These are phyloP conservation scores for Acipenser oxyrinchus DNA, from an alignment of 2,797 vertebrate genomes.

Conservation along the genomic window DNA sequence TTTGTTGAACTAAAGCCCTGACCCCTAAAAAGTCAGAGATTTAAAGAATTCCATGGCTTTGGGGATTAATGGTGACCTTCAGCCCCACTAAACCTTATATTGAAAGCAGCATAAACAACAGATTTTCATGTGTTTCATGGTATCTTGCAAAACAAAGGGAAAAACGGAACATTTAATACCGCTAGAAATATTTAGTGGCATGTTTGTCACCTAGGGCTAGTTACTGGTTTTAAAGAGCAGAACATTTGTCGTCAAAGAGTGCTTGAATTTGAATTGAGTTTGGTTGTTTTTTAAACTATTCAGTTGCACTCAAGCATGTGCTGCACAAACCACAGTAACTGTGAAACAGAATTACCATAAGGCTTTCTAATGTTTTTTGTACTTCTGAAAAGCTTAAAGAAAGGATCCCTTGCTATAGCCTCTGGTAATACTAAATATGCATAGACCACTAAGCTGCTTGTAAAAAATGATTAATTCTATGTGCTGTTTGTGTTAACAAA, in stretches of 20 bases:
- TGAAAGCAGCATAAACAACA: slow-evolving; percentile 12
- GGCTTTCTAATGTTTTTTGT: slow-evolving; percentile 45
- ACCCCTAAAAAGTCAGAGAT: slow-evolving; percentile 41
- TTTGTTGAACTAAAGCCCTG: slow-evolving; percentile 39
- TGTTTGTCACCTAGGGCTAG: slow-evolving; percentile 44
- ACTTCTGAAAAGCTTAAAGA: slow-evolving; percentile 26
- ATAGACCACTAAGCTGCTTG: slow-evolving; percentile 2
- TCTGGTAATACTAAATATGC: slow-evolving; percentile 13
- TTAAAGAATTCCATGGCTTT: slow-evolving; percentile 42
- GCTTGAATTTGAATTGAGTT: slow-evolving; percentile 46
- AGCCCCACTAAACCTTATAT: slow-evolving; percentile 37
- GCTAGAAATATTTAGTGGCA: not conserved
- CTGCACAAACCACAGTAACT: slow-evolving; percentile 44
- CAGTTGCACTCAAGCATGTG: slow-evolving; percentile 53
- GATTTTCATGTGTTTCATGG: slow-evolving; percentile 40
- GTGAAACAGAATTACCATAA: slow-evolving; percentile 40
- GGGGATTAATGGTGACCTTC: slow-evolving; percentile 52
- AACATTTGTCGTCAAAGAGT: slow-evolving; percentile 25
- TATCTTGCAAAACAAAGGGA: slow-evolving; percentile 31
- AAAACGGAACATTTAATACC: slow-evolving; percentile 12
- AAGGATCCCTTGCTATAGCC: slow-evolving; percentile 24
- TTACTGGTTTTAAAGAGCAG: slow-evolving; percentile 37
- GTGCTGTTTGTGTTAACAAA: slow-evolving; percentile 4
- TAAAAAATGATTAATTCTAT: slow-evolving; percentile 7
- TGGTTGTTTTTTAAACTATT: slow-evolving; percentile 54